Conservation (phyloP, 2,888 invertebrate species). For the Protonemura montana region DNA sequence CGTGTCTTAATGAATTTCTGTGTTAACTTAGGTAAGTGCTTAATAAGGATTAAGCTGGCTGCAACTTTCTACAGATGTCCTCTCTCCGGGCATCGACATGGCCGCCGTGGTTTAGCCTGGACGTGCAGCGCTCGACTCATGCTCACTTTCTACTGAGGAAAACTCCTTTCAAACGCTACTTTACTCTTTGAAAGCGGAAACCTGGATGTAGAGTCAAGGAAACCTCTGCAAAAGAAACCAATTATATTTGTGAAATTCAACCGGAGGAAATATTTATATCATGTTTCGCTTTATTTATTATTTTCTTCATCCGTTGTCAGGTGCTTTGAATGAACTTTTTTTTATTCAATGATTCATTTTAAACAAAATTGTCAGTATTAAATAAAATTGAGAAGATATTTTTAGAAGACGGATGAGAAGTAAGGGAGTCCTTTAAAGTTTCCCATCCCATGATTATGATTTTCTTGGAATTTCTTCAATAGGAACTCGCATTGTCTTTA, state of each 20-base stretch:
- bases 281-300: background rate
- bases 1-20: background rate
- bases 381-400: background rate
- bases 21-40: background rate
- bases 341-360: background rate
- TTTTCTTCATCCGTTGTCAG: background rate
- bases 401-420: background rate
- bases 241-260: background rate
- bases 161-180: too few relatives aligned
- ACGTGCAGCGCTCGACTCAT: too few relatives aligned
- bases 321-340: background rate
- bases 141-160: too few relatives aligned
- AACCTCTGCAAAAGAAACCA: background rate
- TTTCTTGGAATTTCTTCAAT: background rate
- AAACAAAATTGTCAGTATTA: background rate
- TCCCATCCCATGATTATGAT: background rate
- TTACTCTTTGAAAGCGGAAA: background rate
- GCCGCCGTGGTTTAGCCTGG: too few relatives aligned
- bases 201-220: background rate
- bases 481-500: background rate
- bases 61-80: too few relatives aligned
- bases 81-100: too few relatives aligned
- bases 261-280: background rate
- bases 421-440: background rate
- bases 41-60: conserved; percentile 13